Conservation (phyloP, 2,888 invertebrate genomes). For the Scaptomyza cyrtandrae region DNA sequence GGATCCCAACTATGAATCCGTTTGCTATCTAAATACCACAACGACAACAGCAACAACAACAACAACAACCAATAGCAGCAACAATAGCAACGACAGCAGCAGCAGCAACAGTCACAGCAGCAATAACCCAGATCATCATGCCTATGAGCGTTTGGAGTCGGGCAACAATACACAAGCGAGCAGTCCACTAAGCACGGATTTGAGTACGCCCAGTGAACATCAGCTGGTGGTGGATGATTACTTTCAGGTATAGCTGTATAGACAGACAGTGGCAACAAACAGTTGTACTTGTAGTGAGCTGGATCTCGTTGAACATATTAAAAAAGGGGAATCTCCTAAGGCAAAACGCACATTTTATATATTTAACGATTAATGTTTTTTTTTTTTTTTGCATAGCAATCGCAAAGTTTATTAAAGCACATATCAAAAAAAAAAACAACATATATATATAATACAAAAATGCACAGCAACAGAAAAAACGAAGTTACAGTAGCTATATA, state of each 20-base stretch:
- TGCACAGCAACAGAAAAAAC: conserved; percentile 49
- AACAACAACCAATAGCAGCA: conserved; percentile 32
- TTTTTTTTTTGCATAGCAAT: conserved; percentile 63
- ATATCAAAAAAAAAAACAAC: conserved; percentile 57
- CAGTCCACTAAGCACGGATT: conserved; percentile 63
- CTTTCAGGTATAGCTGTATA: conserved; percentile 83
- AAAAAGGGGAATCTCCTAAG: not conserved
- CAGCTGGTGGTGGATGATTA: conserved; percentile 84
- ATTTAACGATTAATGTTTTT: too few species aligned
- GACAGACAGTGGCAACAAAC: conserved; percentile 4
- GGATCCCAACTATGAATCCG: conserved; percentile 93
- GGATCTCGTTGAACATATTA: conserved; percentile 58
- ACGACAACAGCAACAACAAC: conserved; percentile 44
- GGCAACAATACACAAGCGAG: conserved; percentile 72
- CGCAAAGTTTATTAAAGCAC: conserved; percentile 52
- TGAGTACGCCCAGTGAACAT: conserved; percentile 70
- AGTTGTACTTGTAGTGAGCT: conserved; percentile 44
- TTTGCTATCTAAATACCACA: conserved; percentile 88
- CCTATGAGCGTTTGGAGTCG: conserved; percentile 86
- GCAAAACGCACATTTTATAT: conserved; percentile 1
- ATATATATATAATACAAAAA: too few species aligned
- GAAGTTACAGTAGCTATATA: conserved; percentile 18
- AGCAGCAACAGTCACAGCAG: conserved; percentile 48
- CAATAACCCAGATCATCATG: conserved; percentile 87
- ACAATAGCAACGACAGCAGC: conserved; percentile 29